Conservation (phyloP, 2,113 vertebrate genomes). For the Sigmodon hispidus region DNA sequence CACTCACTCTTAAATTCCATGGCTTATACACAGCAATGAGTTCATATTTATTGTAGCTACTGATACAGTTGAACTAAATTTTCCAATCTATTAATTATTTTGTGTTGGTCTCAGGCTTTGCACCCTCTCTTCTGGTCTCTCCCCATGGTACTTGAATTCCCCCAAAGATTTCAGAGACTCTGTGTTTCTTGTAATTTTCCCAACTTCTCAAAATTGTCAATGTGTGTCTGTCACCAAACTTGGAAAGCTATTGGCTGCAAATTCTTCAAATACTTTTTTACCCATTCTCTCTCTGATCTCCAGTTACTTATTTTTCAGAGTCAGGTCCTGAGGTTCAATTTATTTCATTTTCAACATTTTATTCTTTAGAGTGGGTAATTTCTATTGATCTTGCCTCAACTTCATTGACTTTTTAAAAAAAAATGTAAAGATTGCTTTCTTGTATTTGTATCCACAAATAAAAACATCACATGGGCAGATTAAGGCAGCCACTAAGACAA, state of each 20-base stretch:
- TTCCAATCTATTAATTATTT: not conserved
- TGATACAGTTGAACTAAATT: not conserved
- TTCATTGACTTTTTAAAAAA: not conserved
- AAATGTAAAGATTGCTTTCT: not conserved
- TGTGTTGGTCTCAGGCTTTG: not conserved
- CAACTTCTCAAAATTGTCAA: not conserved
- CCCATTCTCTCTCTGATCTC: not conserved
- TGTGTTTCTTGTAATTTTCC: not conserved
- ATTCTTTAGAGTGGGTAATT: slow-evolving; percentile 6
- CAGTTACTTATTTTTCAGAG: not conserved
- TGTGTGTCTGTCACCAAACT: not conserved
- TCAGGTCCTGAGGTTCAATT: not conserved
- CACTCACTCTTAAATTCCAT: not conserved
- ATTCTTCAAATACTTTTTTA: not conserved
- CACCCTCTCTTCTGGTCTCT: not conserved
- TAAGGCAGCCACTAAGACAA: not conserved
- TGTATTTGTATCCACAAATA: not conserved
- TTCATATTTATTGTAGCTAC: not conserved
- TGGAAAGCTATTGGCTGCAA: not conserved
- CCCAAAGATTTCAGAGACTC: not conserved
- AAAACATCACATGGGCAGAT: not conserved
- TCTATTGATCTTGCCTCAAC: not conserved
- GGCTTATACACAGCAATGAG: not conserved
- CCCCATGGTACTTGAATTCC: not conserved
- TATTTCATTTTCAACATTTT: not conserved